A percentile compares a stretch with the other conserved stretches of the same genome.
phyloP scores from a whole-genome alignment of 2,888 invertebrate genomes.

The Aporophyla nigra region DNA sequence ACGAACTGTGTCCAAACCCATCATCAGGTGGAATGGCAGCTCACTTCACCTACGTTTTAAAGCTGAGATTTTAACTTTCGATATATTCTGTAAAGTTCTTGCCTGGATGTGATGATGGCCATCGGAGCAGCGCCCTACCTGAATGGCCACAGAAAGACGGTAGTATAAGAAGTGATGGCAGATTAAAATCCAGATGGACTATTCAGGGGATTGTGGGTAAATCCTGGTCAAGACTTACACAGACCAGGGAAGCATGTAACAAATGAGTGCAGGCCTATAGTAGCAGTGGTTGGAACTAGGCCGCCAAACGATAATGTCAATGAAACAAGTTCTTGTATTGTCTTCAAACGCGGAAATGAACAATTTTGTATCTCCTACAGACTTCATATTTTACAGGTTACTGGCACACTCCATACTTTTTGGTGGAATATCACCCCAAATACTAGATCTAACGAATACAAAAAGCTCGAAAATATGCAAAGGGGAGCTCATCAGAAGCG shows the following conservation, averaged over 20 bases:
- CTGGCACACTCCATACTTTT: slow-evolving; percentile 26
- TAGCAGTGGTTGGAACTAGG: not conserved
- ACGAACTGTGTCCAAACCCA: too few species aligned
- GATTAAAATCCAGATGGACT: not conserved
- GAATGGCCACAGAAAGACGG: not conserved
- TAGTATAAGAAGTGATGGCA: not conserved
- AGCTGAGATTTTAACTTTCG: not conserved
- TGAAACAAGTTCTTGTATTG: not conserved
- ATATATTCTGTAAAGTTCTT: not conserved
- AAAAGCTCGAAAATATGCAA: slow-evolving; percentile 55
- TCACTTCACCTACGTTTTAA: not conserved
- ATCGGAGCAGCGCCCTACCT: not conserved
- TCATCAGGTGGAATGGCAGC: too few species aligned
- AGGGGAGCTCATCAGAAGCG: slow-evolving; percentile 43
- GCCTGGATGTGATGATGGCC: not conserved
- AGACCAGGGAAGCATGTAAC: not conserved
- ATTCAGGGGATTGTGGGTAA: not conserved
- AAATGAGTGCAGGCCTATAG: not conserved
- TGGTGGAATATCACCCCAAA: slow-evolving; percentile 43
- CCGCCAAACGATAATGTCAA: not conserved
- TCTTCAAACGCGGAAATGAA: not conserved
- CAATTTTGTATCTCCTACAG: not conserved
- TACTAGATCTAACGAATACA: slow-evolving; percentile 45
- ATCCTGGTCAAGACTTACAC: not conserved
- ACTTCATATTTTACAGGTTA: slow-evolving; percentile 25